phyloP scores from a whole-genome alignment of 2,888 invertebrate species.

The Tyria jacobaeae region DNA sequence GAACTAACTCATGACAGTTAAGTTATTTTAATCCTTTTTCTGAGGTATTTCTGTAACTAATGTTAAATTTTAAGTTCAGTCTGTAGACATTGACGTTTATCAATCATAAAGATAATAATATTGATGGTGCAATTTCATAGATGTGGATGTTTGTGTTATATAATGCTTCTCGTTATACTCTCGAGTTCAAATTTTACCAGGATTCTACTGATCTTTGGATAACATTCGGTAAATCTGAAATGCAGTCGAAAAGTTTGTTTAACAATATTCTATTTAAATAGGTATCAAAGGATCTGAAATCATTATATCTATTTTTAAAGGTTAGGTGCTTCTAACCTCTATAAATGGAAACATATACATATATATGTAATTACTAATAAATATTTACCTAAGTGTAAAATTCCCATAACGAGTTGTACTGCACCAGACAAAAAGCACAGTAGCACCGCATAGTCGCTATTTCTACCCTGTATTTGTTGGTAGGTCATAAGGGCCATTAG shows the following conservation, averaged over 20 bases:
- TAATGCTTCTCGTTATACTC: no score
- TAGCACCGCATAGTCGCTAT: conserved; percentile 92
- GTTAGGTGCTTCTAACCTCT: no score
- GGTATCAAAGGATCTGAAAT: no score
- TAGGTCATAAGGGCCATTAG: conserved; percentile 96
- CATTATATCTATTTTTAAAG: no score
- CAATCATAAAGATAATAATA: background rate
- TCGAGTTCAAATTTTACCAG: no score
- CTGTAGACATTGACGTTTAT: background rate
- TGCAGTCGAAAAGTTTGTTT: no score
- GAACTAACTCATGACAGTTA: background rate
- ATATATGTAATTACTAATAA: background rate
- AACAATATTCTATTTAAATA: no score
- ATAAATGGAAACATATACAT: background rate
- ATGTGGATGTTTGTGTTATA: no score
- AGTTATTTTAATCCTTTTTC: background rate
- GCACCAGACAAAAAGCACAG: conserved; percentile 94
- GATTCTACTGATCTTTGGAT: no score
- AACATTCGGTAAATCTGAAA: no score
- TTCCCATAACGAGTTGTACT: conserved; percentile 93
- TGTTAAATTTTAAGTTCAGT: background rate
- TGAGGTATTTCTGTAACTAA: background rate
- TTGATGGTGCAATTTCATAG: no score
- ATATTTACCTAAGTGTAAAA: conserved; percentile 91
- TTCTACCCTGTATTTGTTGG: conserved; percentile 90